Percentiles rank a stretch among this genome's conserved stretches.
These are phyloP conservation scores for Apotomis turbidana DNA, from an alignment of 2,888 invertebrate genomes.

Conservation along the genomic window DNA sequence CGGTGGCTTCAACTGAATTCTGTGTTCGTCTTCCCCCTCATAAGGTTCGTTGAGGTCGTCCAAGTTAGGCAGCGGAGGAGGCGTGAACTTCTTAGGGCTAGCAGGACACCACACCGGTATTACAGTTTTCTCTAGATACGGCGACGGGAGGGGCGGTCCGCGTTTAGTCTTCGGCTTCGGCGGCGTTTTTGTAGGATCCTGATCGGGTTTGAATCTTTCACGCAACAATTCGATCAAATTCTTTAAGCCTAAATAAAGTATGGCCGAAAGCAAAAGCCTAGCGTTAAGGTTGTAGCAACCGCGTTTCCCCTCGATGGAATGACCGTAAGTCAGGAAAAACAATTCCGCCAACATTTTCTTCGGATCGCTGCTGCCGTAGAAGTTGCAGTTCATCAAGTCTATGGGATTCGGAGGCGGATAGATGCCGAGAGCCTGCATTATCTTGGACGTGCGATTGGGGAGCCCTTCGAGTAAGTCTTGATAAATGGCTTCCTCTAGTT, in stretches of 20 bases:
- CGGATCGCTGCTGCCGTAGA: conserved; percentile 63
- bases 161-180: conserved; percentile 56
- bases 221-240: conserved; percentile 60
- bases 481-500: conserved; percentile 61
- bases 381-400: conserved; percentile 68
- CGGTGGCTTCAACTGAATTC: conserved; percentile 52
- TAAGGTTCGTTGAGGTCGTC: conserved; percentile 67
- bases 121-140: conserved; percentile 67
- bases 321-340: conserved; percentile 62
- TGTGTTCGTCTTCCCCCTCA: conserved; percentile 66
- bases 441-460: conserved; percentile 56
- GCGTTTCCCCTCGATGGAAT: conserved; percentile 63
- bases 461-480: conserved; percentile 71
- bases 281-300: conserved; percentile 64
- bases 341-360: conserved; percentile 72
- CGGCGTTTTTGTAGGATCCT: conserved; percentile 36
- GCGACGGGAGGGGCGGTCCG: conserved; percentile 57
- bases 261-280: conserved; percentile 66
- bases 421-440: conserved; percentile 65
- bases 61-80: conserved; percentile 67
- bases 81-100: conserved; percentile 51
- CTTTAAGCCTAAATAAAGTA: conserved; percentile 68
- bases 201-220: conserved; percentile 62
- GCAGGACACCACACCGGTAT: conserved; percentile 61
- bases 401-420: conserved; percentile 58